These are phyloP conservation scores for Crematogaster levior DNA, from an alignment of 2,888 invertebrate species.

Conservation along the genomic window DNA sequence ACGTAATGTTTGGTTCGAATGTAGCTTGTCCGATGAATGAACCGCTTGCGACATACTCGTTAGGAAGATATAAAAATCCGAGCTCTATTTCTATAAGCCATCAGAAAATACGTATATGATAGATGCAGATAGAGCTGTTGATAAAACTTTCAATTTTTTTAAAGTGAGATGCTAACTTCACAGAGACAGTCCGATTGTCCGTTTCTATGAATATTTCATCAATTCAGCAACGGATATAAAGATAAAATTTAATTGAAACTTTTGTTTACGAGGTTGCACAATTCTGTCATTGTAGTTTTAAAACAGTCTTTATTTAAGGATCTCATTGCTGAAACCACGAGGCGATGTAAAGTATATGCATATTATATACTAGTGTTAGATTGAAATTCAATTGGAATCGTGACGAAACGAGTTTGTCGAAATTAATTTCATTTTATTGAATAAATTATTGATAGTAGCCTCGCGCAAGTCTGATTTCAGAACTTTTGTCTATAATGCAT, in stretches of 20 bases:
- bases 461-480: neutral
- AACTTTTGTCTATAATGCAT: conserved; percentile 25
- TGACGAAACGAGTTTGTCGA: neutral
- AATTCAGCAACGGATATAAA: neutral
- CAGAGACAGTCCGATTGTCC: neutral
- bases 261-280: neutral
- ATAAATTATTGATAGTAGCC: conserved; percentile 1
- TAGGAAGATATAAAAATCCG: neutral
- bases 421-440: neutral
- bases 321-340: neutral
- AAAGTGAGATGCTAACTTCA: neutral
- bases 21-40: neutral
- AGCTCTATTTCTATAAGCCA: neutral
- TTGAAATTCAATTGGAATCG: conserved; percentile 14
- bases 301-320: conserved; percentile 4
- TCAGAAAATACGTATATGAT: neutral
- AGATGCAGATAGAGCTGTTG: neutral
- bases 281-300: neutral
- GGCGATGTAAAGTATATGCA: neutral
- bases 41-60: neutral
- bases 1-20: neutral
- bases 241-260: conserved; percentile 22
- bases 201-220: neutral
- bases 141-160: neutral
- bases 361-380: neutral